A percentile compares a stretch with the other conserved stretches of the same genome.
Evolutionary conservation across 2,113 vertebrate genomes (phyloP).

Genomic region (Pyrgilauda ruficollis): DNA sequence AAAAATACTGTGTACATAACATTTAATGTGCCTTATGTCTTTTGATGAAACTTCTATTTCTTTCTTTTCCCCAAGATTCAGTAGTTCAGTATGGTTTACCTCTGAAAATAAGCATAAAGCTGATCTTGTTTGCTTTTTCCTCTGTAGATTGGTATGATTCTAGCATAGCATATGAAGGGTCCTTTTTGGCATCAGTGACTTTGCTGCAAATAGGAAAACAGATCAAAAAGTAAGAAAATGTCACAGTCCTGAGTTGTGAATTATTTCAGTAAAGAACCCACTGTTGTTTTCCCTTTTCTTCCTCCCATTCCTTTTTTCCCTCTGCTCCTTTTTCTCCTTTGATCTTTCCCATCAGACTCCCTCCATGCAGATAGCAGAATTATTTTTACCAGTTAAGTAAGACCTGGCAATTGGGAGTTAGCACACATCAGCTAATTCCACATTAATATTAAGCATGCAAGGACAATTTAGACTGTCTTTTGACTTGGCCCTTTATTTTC

Average conservation of each 20-base stretch:
- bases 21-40: background rate
- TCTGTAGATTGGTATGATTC: constrained; percentile 12
- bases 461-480: background rate
- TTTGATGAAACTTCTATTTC: background rate
- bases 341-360: background rate
- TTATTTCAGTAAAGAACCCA: background rate
- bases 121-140: constrained; percentile 23
- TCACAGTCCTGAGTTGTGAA: constrained; percentile 9
- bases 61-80: background rate
- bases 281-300: background rate
- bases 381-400: background rate
- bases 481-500: background rate
- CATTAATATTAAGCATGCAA: background rate
- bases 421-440: background rate
- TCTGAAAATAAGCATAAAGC: constrained; percentile 18
- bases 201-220: constrained; percentile 44
- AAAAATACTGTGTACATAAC: constrained; percentile 1
- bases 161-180: constrained; percentile 21
- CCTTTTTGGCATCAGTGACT: constrained; percentile 32
- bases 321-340: background rate
- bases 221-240: constrained; percentile 48
- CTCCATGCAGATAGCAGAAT: background rate
- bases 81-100: background rate
- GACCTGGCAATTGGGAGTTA: background rate
- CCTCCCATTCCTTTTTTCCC: background rate